These are phyloP conservation scores for Lydus trimaculatus DNA, from an alignment of 2,888 invertebrate genomes.

Conservation along the genomic window DNA sequence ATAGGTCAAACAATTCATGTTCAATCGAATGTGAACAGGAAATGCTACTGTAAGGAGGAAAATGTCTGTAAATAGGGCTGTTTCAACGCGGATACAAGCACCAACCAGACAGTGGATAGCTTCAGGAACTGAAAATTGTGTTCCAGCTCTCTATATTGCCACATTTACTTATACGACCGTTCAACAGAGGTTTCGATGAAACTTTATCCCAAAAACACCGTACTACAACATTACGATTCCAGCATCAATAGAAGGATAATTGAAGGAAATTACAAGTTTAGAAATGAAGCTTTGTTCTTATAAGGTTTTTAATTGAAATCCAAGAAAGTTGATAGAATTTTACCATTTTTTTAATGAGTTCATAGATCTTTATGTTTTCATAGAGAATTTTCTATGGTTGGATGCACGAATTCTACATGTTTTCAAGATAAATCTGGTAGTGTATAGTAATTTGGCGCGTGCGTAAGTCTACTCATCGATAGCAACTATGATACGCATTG, in stretches of 20 bases:
- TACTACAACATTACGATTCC: background rate
- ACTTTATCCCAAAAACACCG: constrained; percentile 29
- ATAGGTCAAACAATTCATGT: constrained; percentile 61
- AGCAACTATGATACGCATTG: constrained; percentile 52
- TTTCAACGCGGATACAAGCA: constrained; percentile 52
- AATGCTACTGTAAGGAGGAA: constrained; percentile 61
- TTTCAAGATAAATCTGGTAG: constrained; percentile 31
- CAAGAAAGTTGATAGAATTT: background rate
- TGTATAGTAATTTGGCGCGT: constrained; percentile 39
- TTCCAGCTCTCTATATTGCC: constrained; percentile 8
- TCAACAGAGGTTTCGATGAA: constrained; percentile 42
- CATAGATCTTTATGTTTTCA: background rate
- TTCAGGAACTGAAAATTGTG: constrained; percentile 7
- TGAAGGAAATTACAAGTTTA: background rate
- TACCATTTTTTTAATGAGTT: background rate
- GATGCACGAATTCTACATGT: constrained; percentile 12
- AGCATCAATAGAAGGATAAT: background rate
- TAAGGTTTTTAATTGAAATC: background rate
- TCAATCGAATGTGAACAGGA: constrained; percentile 61
- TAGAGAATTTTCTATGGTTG: background rate
- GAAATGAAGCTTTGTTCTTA: background rate
- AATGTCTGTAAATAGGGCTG: constrained; percentile 60
- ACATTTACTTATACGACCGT: constrained; percentile 40
- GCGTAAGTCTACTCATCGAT: constrained; percentile 48
- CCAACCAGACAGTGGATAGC: constrained; percentile 31